Base-by-base conservation (phyloP, 2,888 invertebrate species). In the Sarcophaga rosellei region DNA sequence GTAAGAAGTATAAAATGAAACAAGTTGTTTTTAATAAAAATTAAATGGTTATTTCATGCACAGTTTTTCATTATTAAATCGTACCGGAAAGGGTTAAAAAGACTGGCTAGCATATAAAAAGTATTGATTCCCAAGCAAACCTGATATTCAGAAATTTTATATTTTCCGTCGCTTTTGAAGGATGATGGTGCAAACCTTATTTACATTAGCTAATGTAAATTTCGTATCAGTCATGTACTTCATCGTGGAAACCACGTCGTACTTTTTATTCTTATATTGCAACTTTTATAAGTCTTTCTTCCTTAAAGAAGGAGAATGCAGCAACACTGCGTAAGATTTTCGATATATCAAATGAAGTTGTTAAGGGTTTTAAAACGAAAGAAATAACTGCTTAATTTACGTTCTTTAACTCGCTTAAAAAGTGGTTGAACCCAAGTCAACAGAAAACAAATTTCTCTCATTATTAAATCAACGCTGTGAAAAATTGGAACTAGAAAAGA, bases 61-160 rank as follows among this genome's bases (percentile, higher is more conserved):
- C n/a, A n/a, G n/a, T n/a, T n/a, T n/a, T n/a, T n/a, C n/a, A n/a
- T n/a, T n/a, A n/a, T n/a, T n/a, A n/a, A n/a, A n/a, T n/a, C n/a
- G n/a, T n/a, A n/a, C n/a, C n/a, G n/a, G n/a, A n/a, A n/a, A n/a
- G n/a, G n/a, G n/a, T 35, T 88, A 85, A 59, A 80, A 81, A 21
- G 83, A 82, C 17, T 87, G 87, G 84, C 85, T 80, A 17, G 63
- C 84, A 1, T 84, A 86, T 70, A 84, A 79, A 11, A 73, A 88
- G 45, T 8, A 77, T 83, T 8, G 76, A 82, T 69, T 79, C 80
- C 11, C 86, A 81, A 23, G 15, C 77, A 6, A 65, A 66, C 17
- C 66, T 1, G 25, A 57, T 23, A 78, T 76, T 10, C 81, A 88
- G 72, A 88, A 84, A 62, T 69, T 83, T 12, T 69, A 53, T 82